Evolutionary conservation across 30 jellyfish, hydroid and myxozoan genomes (phyloP), one percentile per base, ranked within the genome.

Genomic region (Rhopilema esculentum): DNA sequence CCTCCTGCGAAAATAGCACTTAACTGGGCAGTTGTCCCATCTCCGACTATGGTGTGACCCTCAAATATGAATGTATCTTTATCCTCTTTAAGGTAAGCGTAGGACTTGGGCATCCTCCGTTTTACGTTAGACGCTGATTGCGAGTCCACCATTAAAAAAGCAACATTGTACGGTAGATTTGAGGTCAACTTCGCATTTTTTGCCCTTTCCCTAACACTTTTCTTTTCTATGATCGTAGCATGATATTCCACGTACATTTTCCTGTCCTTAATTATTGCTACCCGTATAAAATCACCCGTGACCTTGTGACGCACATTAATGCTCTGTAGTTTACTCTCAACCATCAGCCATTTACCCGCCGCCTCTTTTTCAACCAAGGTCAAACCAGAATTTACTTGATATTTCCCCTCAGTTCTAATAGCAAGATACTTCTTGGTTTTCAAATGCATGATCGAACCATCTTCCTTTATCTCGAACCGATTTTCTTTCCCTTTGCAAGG

Each of bases 21-120:
- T 12, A 92, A 76, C 79, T 92, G 98, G 16, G 98, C 92, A 12
- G 98, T 92, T 21, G 98, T 92, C 23, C 98, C 98, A 74, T 92
- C 98, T 8, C 98, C 98, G n/a, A 92, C 98, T 2, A 92, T 92
- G 9, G 96, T 30, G 27, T 92, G 96, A 0, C 96, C 96, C 53
- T 86, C 75, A 50, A 85, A 92, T 31, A 77, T 71, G 25, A 92
- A 82, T 0, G 91, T 48, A 68, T 75, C 32, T 22, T 81, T 30
- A 28, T 83, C 85, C 16, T 61, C 32, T 49, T 24, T 22, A 9
- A 92, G 84, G 57, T 28, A 49, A 12, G 78, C 89, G 63, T 66
- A 86, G 0, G 91, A 77, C 68, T 32, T 48, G n/a, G 88, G 91
- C 70, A 92, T 51, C 30, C 31, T 64, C 68, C 98, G 76, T 57